Conservation (phyloP, 2,113 vertebrate species). For the Taxidea taxus region DNA sequence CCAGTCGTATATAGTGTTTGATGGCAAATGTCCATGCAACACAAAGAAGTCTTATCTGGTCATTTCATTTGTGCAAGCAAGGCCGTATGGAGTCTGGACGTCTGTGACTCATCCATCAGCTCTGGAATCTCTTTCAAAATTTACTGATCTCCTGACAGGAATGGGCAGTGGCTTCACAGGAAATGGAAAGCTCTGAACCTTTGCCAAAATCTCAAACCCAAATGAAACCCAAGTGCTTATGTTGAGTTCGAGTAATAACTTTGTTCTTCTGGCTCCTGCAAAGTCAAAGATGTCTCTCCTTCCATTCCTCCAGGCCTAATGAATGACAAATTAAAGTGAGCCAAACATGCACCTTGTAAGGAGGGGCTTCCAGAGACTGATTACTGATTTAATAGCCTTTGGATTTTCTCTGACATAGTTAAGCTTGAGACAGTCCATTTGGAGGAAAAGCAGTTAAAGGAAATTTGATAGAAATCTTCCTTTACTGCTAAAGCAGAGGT, state of each 20-base stretch:
- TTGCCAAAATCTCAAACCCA: conserved; percentile 49
- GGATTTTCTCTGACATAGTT: conserved; percentile 56
- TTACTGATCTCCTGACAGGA: conserved; percentile 57
- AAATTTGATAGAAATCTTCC: conserved; percentile 67
- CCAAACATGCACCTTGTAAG: background rate
- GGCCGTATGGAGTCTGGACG: background rate
- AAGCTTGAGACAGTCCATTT: conserved; percentile 57
- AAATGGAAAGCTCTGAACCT: conserved; percentile 58
- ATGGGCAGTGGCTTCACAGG: conserved; percentile 54
- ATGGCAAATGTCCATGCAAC: conserved; percentile 16
- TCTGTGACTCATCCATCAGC: conserved; percentile 63
- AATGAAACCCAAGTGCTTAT: background rate
- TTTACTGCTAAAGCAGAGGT: conserved; percentile 54
- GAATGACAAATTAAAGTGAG: conserved; percentile 54
- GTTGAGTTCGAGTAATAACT: background rate
- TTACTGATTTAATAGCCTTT: conserved; percentile 53
- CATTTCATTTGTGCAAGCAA: conserved; percentile 24
- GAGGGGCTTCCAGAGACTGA: conserved; percentile 27
- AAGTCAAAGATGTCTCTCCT: conserved; percentile 25
- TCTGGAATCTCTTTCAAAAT: conserved; percentile 64
- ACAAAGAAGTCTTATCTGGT: conserved; percentile 36
- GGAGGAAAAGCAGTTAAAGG: conserved; percentile 51
- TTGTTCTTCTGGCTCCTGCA: conserved; percentile 45
- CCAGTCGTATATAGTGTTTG: background rate
- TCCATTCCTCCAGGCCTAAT: background rate